A percentile compares a stretch with the other conserved stretches of the same genome.
phyloP scores from a whole-genome alignment of 1,140 invertebrate genomes.

The Zaprionus capensis region DNA sequence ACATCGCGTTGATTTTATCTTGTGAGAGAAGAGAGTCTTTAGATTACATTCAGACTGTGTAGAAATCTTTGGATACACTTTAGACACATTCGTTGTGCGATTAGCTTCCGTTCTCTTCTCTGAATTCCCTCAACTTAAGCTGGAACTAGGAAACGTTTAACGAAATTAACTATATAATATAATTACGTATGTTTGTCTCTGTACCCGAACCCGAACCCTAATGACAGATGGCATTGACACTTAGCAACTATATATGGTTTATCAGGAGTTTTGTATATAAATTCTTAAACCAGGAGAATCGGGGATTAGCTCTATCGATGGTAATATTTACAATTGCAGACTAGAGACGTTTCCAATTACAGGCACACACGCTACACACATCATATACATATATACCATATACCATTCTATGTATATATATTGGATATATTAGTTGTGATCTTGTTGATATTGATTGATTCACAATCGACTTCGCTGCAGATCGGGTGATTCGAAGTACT shows the following conservation, averaged over 20 bases:
- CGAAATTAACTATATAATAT: conserved; percentile 1
- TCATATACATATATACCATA: conserved; percentile 25
- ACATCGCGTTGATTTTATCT: too few relatives aligned
- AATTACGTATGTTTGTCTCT: background rate
- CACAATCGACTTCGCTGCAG: conserved; percentile 53
- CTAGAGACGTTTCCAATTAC: conserved; percentile 69
- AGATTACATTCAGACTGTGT: background rate
- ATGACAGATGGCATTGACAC: conserved; percentile 6
- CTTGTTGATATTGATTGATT: conserved; percentile 3
- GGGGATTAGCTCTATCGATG: conserved; percentile 72
- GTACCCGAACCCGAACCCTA: background rate
- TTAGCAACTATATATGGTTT: background rate
- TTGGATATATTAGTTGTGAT: conserved; percentile 12
- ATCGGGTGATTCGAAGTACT: conserved; percentile 78
- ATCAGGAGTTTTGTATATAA: background rate
- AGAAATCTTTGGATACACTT: conserved; percentile 6
- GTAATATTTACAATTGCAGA: conserved; percentile 79
- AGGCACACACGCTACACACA: conserved; percentile 36
- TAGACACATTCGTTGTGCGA: background rate
- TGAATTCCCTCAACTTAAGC: background rate
- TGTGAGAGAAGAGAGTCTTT: background rate
- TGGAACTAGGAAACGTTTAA: background rate
- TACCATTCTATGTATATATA: background rate
- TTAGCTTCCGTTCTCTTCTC: conserved; percentile 3
- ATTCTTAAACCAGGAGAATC: background rate